Evolutionary conservation across 1,140 invertebrate species (phyloP), one percentile per base, ranked within the genome.

Genomic region (Argopecten irradians): DNA sequence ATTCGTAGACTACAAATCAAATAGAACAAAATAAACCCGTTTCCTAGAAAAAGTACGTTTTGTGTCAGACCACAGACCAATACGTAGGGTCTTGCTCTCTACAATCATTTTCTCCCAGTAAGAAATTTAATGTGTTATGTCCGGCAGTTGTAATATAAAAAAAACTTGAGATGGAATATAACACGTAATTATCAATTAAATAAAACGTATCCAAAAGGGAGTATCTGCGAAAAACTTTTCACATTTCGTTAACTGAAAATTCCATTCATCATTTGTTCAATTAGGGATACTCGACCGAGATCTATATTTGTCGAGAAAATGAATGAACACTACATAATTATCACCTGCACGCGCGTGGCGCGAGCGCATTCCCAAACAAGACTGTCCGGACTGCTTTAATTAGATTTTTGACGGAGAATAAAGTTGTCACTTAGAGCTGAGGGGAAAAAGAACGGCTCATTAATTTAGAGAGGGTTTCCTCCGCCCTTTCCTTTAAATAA

Each of bases 381-480:
- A 71, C n/a, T 71, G 55, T 71, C 55, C 55, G 11, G 28, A 71
- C 55, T 71, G 55, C 55, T 71, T 71, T 71, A 71, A 71, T 71
- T 71, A 71, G 55, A 71, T 71, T 71, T 71, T 71, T 71, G 55
- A 71, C 55, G 55, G 22, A 28, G 22, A 71, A 71, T 46, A 71
- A 71, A 71, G n/a, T 71, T 71, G 55, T 71, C 55, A 71, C 22
- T 28, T 71, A 28, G 22, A 71, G 28, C 55, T n/a, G 19, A 46
- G 22, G 8, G 22, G 22, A n/a, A 71, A 46, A 19, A 46, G 43
- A 46, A 1, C n/a, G 22, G 55, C 28, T 71, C 22, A 71, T 71
- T 71, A 71, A 71, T 71, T 71, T 28, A 3, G 55, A 71, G n/a
- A 71, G 11, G 55, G 55, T 71, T 71, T n/a, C 55, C 55, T 71